Evolutionary conservation across 2,113 vertebrate species (phyloP), one percentile per base, ranked within the genome.

Genomic region (Erpornis zantholeuca): DNA sequence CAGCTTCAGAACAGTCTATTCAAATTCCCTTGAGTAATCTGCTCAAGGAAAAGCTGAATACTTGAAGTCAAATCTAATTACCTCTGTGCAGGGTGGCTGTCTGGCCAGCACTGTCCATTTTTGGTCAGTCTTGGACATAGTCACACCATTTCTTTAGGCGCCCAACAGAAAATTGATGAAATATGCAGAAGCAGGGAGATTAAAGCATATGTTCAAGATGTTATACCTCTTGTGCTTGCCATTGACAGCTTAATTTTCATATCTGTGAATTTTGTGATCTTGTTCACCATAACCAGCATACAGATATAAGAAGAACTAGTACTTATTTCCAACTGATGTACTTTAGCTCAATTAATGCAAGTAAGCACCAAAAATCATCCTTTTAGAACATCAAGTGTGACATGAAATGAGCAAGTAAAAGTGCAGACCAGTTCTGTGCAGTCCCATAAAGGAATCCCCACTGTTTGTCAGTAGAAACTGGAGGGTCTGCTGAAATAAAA

Each of bases 281-380:
- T 81, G 16, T 59, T 96, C 45, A 82, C 44, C 66, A 19, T 88
- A 96, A 91, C 61, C 76, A 97, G 82, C 27, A 93, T 56, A 79
- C 18, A 64, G 71, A 90, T 73, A 90, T 9, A 64, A 60, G 88
- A 97, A 96, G 49, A 97, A 88, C 59, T 90, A 92, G 94, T 80
- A 50, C 3, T 21, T 61, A 42, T 77, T 63, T 85, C 56, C 53
- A 91, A 2, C 17, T 57, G 86, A 36, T 36, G 59, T 92, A 54
- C 40, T 82, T 90, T 50, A 91, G 72, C 65, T 91, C 68, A 96
- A 82, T 94, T 75, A 95, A 94, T 84, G 66, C 19, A 60, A 82
- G 78, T 68, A 87, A 92, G 66, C 77, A 57, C 7, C 31, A 73
- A 88, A 92, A 82, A 59, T 86, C 23, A 31, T 54, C 36, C 9